These are phyloP conservation scores for Melanotaenia pygmaea DNA, from an alignment of 2,797 vertebrate species.

Conservation along the genomic window DNA sequence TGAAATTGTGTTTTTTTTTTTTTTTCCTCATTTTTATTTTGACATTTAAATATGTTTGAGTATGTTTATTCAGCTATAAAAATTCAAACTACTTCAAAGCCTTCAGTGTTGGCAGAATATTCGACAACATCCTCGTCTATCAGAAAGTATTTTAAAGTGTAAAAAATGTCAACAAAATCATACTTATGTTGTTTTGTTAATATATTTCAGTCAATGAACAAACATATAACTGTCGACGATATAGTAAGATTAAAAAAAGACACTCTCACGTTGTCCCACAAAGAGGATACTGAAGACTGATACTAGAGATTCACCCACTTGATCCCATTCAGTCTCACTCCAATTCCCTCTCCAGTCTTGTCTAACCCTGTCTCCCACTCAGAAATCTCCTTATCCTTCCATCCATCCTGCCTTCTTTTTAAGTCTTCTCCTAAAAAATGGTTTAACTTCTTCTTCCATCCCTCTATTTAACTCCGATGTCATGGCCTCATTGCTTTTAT, in stretches of 20 bases:
- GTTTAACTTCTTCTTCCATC: slow-evolving; percentile 9
- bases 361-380: slow-evolving; percentile 2
- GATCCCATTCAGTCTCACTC: background rate
- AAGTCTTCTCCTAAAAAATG: slow-evolving; percentile 8
- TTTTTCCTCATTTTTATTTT: no score
- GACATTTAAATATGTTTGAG: background rate
- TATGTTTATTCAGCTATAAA: background rate
- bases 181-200: background rate
- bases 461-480: slow-evolving; percentile 7
- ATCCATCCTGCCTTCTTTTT: background rate
- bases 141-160: no score
- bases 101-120: no score
- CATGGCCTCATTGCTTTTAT: slow-evolving; percentile 28
- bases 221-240: background rate
- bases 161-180: background rate
- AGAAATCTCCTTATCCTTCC: slow-evolving; percentile 14
- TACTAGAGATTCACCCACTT: background rate
- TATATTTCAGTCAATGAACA: background rate
- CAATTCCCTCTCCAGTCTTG: background rate
- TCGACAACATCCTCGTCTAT: no score
- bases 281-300: background rate
- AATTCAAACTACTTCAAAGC: no score
- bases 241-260: background rate
- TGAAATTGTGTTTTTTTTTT: no score
- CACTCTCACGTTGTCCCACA: background rate